Evolutionary conservation across 2,797 vertebrate species (phyloP), one percentile per base, ranked within the genome.

Genomic region (Argya squamiceps): DNA sequence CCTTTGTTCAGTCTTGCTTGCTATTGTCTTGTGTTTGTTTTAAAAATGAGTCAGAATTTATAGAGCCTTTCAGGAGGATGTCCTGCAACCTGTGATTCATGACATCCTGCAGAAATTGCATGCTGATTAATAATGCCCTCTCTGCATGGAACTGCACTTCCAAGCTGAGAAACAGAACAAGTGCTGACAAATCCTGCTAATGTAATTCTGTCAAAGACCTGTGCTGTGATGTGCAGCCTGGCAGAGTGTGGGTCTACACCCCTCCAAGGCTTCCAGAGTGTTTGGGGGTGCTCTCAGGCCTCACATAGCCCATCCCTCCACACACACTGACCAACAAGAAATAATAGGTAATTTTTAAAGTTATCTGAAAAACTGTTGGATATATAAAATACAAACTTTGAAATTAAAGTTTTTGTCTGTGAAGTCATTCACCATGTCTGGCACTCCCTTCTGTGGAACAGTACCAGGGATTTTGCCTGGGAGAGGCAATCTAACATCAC

Each of bases 41-140:
- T 74, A 76, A 84, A 95, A 95, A 64, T 75, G 52, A 96, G 71
- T 96, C 88, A 84, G 84, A 95, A 95, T 95, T 92, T 91, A 91
- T 73, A 36, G 69, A 92, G 62, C 71, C 67, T 94, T 89, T 88
- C 77, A 83, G 67, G 41, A 94, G 68, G 81, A 92, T 88, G 78
- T 96, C 76, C 56, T 43, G 1, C 60, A 94, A 86, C 70, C 29
- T 81, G 68, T 96, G 93, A 96, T 95, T 94, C 94, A 96, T 75
- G 83, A 91, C 67, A 92, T 95, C 92, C 96, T 95, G 92, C 70
- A 96, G 78, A 77, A 90, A 70, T 75, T 74, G 56, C 60, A 39
- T 5, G 15, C 77, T 85, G 76, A 46, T 84, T 80, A 87, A n/a
- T 68, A 93, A 78, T 59, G 52, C 59, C 8, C 26, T 55, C 73